Base-by-base conservation (phyloP, 2,113 vertebrate genomes). In the Dolichallabes microphthalmus region DNA sequence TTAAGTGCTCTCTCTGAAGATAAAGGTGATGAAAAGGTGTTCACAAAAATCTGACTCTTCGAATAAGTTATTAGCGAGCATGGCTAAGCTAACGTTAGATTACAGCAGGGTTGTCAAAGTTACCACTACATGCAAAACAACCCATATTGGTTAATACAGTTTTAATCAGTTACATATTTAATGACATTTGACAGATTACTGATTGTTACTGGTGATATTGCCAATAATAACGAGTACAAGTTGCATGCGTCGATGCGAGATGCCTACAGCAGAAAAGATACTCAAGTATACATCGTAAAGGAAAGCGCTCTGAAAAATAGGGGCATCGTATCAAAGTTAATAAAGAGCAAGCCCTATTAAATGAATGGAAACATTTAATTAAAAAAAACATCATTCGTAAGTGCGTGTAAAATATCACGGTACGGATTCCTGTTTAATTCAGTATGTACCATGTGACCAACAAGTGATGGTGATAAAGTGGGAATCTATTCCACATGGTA, bases 401-500 rank as follows among this genome's bases (percentile, higher is more conserved):
- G 83, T 45, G 63, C 82, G 35, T 75, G 52, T 78, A 77, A 57
- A 85, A 77, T 45, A 85, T 85, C 80, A 78, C 8, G 35, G n/a
- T 11, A 53, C 71, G 35, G 27, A 77, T 61, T 77, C 25, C 57
- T 13, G 19, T 15, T 75, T 69, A 68, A 82, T 68, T 25, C 30
- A 64, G 71, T 45, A 71, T 69, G 45, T 2, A 20, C 50, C 64
- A 85, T 83, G 79, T 87, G 75, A 74, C 74, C 74, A 87, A 88
- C 86, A 86, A 85, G 80, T 71, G 82, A 63, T 61, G 85, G 78
- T 80, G 84, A 87, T 84, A 84, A 87, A 84, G 88, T 90, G 86
- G 58, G 87, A 88, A 66, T 92, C 89, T 91, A 91, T 91, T 91
- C 91, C 87, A 88, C 69, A 71, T 92, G 90, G 92, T 92, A 93